Evolutionary conservation across 2,888 invertebrate genomes (phyloP), one percentile per base, ranked within the genome.

Genomic region (Craniophora ligustri): DNA sequence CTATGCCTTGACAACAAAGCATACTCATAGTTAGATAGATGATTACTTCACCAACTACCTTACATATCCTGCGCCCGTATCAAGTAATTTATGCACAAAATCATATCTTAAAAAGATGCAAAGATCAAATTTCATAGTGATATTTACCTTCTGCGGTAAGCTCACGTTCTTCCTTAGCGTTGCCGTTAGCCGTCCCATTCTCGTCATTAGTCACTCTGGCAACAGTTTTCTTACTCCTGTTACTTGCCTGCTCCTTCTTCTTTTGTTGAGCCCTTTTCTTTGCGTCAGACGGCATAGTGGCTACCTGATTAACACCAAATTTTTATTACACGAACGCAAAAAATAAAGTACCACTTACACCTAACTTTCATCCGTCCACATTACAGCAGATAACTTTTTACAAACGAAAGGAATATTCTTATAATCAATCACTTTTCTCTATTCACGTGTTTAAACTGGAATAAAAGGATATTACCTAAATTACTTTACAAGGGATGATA

Each of bases 211-310:
- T 94, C 75, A 92, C 94, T 81, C 90, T 87, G 38, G 92, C 87
- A 72, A 94, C 91, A 65, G 94, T 91, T 61, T 93, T 94, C 81
- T 94, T 94, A 72, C 89, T 95, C 71, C 97, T 95, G 61, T 95
- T 96, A 83, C 96, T 97, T 3, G 97, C 97, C 46, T 98, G 98
- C 72, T 98, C 99, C 87, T 99, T 99, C 92, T 99, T 99, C 89
- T 98, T 98, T 85, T 98, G 98, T 84, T 98, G 98, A 87, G 99
- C 97, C 85, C 98, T 98, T 95, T 99, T 99, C 92, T 99, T 99
- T 26, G 99, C 96, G 92, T 99, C 99, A 79, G 99, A 99, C 87
- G 99, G 99, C 99, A 99, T 99, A 79, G 66, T 86, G 73, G 65
- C 40, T 69, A 73, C 67, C 75, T 68, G 65, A 40, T 63, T 60